Conservation (phyloP, 2,113 vertebrate species). For the Jacana jacana region DNA sequence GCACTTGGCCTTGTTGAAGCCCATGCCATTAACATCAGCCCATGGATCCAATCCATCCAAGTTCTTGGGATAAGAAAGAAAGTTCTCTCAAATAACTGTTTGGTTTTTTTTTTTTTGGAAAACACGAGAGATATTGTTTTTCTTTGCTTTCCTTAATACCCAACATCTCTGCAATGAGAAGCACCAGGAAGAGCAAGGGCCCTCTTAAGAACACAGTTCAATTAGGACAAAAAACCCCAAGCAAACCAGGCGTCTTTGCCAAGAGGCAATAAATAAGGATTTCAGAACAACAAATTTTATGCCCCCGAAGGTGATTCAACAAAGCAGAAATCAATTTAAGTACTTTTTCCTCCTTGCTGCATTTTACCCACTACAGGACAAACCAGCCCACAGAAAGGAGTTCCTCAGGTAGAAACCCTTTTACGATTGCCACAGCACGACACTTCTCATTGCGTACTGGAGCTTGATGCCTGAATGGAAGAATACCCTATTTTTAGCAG, state of each 20-base stretch:
- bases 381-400: background rate
- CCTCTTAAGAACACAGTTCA: background rate
- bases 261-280: background rate
- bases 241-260: background rate
- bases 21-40: too few species aligned
- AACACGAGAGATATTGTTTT: background rate
- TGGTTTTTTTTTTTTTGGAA: background rate
- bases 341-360: background rate
- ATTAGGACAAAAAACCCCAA: background rate
- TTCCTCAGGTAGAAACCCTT: conserved; percentile 16
- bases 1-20: too few species aligned
- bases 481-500: conserved; percentile 67
- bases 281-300: background rate
- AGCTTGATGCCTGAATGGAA: conserved; percentile 69
- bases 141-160: background rate
- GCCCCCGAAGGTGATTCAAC: background rate
- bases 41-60: too few species aligned
- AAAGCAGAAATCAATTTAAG: conserved; percentile 4
- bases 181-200: background rate
- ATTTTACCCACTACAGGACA: background rate
- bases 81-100: background rate
- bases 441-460: conserved; percentile 60
- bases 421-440: conserved; percentile 21
- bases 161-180: background rate
- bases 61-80: background rate